Conservation (phyloP, 2,797 vertebrate genomes). For the Avahi laniger region DNA sequence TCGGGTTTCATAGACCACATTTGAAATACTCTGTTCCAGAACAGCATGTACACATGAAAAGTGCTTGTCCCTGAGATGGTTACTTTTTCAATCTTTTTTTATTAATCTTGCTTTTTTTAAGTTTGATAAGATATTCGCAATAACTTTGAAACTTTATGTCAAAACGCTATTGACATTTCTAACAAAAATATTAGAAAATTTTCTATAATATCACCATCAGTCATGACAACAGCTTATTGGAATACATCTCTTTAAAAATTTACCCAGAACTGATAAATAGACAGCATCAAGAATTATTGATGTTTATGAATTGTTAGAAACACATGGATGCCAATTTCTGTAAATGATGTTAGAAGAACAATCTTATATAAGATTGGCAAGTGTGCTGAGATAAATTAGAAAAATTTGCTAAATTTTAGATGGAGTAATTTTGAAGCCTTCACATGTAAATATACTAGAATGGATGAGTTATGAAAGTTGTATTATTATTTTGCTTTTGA, state of each 20-base stretch:
- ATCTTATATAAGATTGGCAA: constrained; percentile 41
- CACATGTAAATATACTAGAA: constrained; percentile 16
- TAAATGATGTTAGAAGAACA: constrained; percentile 41
- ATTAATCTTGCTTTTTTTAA: background rate
- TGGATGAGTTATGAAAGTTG: background rate
- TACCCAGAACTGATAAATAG: constrained; percentile 34
- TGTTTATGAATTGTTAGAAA: constrained; percentile 43
- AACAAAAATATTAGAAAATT: constrained; percentile 57
- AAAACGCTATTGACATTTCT: constrained; percentile 63
- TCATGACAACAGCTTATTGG: constrained; percentile 38
- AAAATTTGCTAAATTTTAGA: constrained; percentile 23
- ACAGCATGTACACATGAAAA: constrained; percentile 50
- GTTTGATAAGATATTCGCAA: constrained; percentile 48
- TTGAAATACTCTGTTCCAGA: constrained; percentile 44
- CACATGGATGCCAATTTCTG: constrained; percentile 27
- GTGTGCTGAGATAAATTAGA: background rate
- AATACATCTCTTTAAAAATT: constrained; percentile 43
- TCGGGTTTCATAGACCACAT: background rate
- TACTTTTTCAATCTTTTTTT: constrained; percentile 24
- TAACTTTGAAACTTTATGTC: constrained; percentile 44
- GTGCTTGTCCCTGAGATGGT: background rate
- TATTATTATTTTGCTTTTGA: background rate
- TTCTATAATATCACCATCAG: constrained; percentile 15
- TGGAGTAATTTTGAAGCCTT: background rate
- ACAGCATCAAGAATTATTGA: constrained; percentile 28